These are phyloP conservation scores for Lophius americanus DNA, from an alignment of 2,797 vertebrate species.

Conservation along the genomic window DNA sequence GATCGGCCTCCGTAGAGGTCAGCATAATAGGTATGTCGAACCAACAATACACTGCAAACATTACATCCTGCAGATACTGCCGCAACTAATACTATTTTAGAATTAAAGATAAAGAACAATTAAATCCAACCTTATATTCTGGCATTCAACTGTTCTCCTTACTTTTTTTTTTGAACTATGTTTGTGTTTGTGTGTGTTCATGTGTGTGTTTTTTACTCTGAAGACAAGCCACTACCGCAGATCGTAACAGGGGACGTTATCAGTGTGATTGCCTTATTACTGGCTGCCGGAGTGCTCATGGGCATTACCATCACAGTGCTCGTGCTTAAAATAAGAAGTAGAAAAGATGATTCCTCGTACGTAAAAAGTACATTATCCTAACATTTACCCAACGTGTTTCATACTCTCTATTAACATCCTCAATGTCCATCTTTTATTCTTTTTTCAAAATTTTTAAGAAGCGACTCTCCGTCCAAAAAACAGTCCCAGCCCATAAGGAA, in stretches of 20 bases:
- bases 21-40: conserved; percentile 90
- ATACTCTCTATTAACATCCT: not conserved
- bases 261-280: conserved; percentile 83
- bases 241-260: conserved; percentile 81
- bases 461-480: conserved; percentile 68
- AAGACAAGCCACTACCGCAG: conserved; percentile 88
- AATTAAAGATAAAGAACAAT: not conserved
- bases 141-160: not conserved
- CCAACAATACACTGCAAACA: not conserved
- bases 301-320: conserved; percentile 83
- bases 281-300: conserved; percentile 83
- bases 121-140: not conserved
- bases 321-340: conserved; percentile 83
- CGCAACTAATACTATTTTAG: not conserved
- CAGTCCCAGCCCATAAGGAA: conserved; percentile 67
- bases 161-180: not conserved
- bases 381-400: not conserved
- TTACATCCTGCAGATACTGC: not conserved
- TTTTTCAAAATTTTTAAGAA: conserved; percentile 45
- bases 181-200: conserved; percentile 1
- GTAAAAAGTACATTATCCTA: conserved; percentile 55
- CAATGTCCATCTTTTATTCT: not conserved
- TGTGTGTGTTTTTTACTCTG: conserved; percentile 24
- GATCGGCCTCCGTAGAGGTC: conserved; percentile 90
- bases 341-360: conserved; percentile 79